Base-by-base conservation (phyloP, 2,888 invertebrate genomes). In the Hofmannophila pseudospretella region DNA sequence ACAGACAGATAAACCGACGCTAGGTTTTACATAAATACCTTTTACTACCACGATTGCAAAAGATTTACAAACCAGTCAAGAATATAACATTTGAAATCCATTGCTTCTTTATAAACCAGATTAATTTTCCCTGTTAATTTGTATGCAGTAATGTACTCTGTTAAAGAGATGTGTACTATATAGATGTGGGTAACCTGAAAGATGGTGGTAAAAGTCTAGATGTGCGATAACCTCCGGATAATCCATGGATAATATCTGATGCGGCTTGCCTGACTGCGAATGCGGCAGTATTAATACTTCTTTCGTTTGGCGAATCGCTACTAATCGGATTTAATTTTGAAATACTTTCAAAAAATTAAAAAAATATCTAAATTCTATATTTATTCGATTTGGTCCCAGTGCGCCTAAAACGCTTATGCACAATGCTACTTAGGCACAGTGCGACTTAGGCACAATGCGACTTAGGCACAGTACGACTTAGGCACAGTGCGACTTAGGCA, bases 141-240 rank as follows among this genome's bases (percentile, higher is more conserved):
- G 5, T 4, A 27, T 7, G 3, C 11, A 11, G 27, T 11, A 27
- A 27, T 27, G 27, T 10, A 27, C 7, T 11, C 7, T 27, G 5
- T 1, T 11, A 1, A 7, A 27, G 7, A 4, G 4, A 5, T 7
- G 2, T 7, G 3, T 2, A 11, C 27, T 5, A 11, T 5, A 4
- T 10, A 2, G 11, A 1, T n/a, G n/a, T n/a, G 5, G 1, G 4
- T 27, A 7, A 10, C 1, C 1, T 27, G 27, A 4, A 25, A 2
- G 25, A 9, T 10, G 1, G 5, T 27, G 27, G 27, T 27, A 27
- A 39, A 36, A 39, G 56, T 44, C 37, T 44, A 67, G 76, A 78
- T 77, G 64, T 45, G 62, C 61, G 81, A 81, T 81, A 81, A 81
- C 82, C 81, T 61, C 48, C 68, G 78, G n/a, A 78, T 79, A 80